A percentile compares a stretch with the other conserved stretches of the same genome.
These are phyloP conservation scores for Lamproptera curius DNA, from an alignment of 2,888 invertebrate species.

Conservation along the genomic window DNA sequence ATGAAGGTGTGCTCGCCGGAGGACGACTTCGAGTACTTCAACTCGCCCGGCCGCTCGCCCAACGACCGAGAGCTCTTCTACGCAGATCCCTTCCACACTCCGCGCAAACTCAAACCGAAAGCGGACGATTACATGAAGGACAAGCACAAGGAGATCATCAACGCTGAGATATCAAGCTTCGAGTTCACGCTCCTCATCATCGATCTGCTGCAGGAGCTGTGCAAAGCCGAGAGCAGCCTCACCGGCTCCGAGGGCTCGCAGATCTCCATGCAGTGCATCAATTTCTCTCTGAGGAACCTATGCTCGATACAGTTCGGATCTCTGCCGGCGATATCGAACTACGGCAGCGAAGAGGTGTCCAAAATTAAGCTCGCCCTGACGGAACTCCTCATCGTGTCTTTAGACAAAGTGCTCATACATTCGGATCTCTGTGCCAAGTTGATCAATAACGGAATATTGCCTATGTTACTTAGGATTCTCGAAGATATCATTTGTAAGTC, in stretches of 20 bases:
- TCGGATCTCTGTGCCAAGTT: constrained; percentile 76
- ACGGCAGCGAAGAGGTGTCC: constrained; percentile 56
- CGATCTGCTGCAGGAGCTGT: constrained; percentile 74
- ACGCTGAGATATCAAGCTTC: constrained; percentile 70
- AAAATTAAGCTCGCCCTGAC: constrained; percentile 76
- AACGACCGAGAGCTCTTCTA: constrained; percentile 55
- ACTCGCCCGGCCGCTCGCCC: constrained; percentile 58
- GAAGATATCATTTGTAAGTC: constrained; percentile 74
- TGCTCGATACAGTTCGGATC: constrained; percentile 80
- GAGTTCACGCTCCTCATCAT: constrained; percentile 78
- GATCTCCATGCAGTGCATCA: constrained; percentile 78
- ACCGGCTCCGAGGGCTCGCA: constrained; percentile 74
- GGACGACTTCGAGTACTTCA: constrained; percentile 81
- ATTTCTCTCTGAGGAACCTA: constrained; percentile 78
- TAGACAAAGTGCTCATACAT: constrained; percentile 74
- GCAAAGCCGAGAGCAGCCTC: constrained; percentile 71
- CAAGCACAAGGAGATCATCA: constrained; percentile 69
- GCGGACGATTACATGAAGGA: constrained; percentile 76
- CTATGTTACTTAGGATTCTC: constrained; percentile 77
- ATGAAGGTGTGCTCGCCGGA: constrained; percentile 76
- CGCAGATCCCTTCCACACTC: constrained; percentile 47
- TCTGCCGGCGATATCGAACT: constrained; percentile 45
- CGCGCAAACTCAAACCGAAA: constrained; percentile 60
- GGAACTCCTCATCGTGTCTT: constrained; percentile 75
- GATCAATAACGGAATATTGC: constrained; percentile 79